Evolutionary conservation across 2,888 invertebrate genomes (phyloP).

Genomic region (Polydrusus cervinus): DNA sequence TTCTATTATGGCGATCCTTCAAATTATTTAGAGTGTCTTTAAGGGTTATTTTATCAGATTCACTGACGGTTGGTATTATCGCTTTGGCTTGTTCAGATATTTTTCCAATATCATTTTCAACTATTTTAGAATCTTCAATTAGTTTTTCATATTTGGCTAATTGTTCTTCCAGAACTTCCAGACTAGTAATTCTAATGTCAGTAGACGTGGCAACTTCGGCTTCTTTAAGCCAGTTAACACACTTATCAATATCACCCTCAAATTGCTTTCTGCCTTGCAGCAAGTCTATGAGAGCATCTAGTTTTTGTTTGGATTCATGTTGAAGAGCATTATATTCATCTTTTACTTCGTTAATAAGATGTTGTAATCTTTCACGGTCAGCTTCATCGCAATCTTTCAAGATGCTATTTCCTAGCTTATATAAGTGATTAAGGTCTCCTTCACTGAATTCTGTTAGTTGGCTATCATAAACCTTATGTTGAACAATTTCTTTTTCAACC

Average conservation of each 20-base stretch:
- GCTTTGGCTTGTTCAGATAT: constrained; percentile 87
- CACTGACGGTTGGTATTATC: constrained; percentile 85
- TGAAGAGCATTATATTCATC: constrained; percentile 83
- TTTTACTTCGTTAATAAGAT: constrained; percentile 79
- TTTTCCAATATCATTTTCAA: constrained; percentile 82
- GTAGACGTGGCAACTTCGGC: constrained; percentile 90
- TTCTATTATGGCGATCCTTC: constrained; percentile 84
- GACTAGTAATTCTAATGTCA: constrained; percentile 85
- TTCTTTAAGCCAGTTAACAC: constrained; percentile 92
- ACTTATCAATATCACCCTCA: constrained; percentile 86
- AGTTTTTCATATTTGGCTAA: constrained; percentile 88
- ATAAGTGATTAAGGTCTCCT: constrained; percentile 82
- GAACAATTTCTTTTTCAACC: constrained; percentile 87
- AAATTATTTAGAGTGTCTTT: constrained; percentile 86
- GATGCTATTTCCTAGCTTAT: constrained; percentile 84
- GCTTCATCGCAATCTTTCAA: constrained; percentile 87
- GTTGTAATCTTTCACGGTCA: constrained; percentile 79
- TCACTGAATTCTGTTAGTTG: constrained; percentile 87
- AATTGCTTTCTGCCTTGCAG: constrained; percentile 86
- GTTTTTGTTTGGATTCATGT: constrained; percentile 82
- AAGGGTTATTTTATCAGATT: constrained; percentile 88
- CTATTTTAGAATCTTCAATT: constrained; percentile 81
- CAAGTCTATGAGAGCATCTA: constrained; percentile 81
- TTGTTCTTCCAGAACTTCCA: constrained; percentile 91
- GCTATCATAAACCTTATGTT: constrained; percentile 83